Evolutionary conservation across 2,113 vertebrate genomes (phyloP).

Genomic region (Tachysurus fulvidraco): DNA sequence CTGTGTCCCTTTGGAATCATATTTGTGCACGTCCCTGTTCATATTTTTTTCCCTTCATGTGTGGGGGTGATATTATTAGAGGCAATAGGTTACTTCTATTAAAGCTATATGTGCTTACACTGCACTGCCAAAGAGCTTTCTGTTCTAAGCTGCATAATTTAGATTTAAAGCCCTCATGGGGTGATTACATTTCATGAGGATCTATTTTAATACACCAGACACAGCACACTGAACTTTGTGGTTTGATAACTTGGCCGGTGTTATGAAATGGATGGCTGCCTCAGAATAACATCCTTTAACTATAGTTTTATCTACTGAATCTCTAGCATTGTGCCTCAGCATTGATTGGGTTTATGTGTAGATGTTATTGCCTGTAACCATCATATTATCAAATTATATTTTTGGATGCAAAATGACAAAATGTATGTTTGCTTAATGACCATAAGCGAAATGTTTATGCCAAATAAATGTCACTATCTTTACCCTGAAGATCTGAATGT

Average conservation of each 20-base stretch:
- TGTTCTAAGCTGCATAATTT: conserved; percentile 22
- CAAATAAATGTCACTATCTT: not conserved
- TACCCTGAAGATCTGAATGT: not conserved
- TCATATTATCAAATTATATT: not conserved
- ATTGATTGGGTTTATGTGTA: not conserved
- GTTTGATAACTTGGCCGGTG: not conserved
- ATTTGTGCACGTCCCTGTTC: conserved; percentile 50
- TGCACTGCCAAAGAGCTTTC: conserved; percentile 24
- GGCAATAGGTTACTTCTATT: conserved; percentile 51
- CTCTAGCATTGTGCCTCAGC: not conserved
- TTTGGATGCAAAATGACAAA: not conserved
- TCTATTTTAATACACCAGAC: conserved; percentile 3
- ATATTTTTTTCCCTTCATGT: conserved; percentile 10
- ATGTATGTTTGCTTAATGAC: not conserved
- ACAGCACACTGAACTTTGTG: not conserved
- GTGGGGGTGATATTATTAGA: conserved; percentile 28
- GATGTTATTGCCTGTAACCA: not conserved
- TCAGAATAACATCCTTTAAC: not conserved
- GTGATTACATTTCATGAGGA: conserved; percentile 27
- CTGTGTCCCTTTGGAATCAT: conserved; percentile 51
- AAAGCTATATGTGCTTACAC: conserved; percentile 59
- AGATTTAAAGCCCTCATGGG: conserved; percentile 36
- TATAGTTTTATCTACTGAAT: not conserved
- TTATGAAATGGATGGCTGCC: conserved; percentile 5
- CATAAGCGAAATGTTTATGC: not conserved